Evolutionary conservation across 2,888 invertebrate genomes (phyloP).

Genomic region (Anodontia alba): DNA sequence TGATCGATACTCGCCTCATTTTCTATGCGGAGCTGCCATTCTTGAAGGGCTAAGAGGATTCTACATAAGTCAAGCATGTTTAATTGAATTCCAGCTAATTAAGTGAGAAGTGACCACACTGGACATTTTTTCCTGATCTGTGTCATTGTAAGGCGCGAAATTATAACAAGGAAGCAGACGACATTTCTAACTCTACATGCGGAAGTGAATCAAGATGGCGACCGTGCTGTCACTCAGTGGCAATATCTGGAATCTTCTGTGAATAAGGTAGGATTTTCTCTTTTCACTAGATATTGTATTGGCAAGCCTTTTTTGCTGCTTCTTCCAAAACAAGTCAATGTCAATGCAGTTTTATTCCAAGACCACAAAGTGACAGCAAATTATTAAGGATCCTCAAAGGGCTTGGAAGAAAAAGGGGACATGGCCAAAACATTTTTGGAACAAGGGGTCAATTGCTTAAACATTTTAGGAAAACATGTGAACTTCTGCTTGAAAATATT

Average conservation of each 20-base stretch:
- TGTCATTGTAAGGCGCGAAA: background rate
- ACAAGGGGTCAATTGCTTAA: too few relatives aligned
- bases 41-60: constrained; percentile 8
- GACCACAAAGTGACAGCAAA: too few relatives aligned
- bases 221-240: background rate
- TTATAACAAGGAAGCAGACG: background rate
- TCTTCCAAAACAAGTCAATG: too few relatives aligned
- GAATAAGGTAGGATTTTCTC: background rate
- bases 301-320: too few relatives aligned
- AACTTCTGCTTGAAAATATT: too few relatives aligned
- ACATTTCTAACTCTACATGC: background rate
- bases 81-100: constrained; percentile 9
- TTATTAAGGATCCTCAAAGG: too few relatives aligned
- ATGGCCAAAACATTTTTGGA: too few relatives aligned
- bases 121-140: background rate
- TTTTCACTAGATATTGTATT: background rate
- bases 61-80: constrained; percentile 5
- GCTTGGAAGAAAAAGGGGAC: too few relatives aligned
- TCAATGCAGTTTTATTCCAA: too few relatives aligned
- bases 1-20: constrained; percentile 48
- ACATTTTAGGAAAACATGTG: too few relatives aligned
- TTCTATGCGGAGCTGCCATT: constrained; percentile 40
- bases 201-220: constrained; percentile 15
- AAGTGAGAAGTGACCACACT: background rate
- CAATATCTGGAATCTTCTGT: constrained; percentile 7